These are phyloP conservation scores for Pollicipes pollicipes DNA, from an alignment of 1,140 invertebrate genomes.

Conservation along the genomic window DNA sequence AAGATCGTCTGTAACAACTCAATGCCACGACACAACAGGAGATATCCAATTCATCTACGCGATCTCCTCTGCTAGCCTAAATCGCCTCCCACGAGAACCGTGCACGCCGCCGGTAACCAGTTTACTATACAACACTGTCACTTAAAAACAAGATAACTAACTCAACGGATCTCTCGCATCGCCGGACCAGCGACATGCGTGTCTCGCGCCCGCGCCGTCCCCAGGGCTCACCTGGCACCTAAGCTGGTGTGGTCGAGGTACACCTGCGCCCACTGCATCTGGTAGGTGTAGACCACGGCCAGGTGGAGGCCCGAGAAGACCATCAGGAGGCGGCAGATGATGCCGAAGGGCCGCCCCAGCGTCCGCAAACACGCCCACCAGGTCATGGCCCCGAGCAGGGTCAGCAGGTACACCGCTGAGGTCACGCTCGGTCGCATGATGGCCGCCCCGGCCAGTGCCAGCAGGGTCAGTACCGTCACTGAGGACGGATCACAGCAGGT, in stretches of 20 bases:
- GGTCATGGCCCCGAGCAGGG: conserved; percentile 65
- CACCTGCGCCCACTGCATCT: conserved; percentile 63
- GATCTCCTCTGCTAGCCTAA: too few relatives aligned
- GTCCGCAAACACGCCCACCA: conserved; percentile 63
- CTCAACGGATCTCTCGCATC: too few relatives aligned
- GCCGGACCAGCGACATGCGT: too few relatives aligned
- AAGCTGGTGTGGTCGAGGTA: conserved; percentile 35
- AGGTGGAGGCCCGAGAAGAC: conserved; percentile 57
- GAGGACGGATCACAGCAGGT: too few relatives aligned
- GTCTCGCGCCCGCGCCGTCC: too few relatives aligned
- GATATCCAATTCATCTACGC: too few relatives aligned
- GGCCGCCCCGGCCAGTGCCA: conserved; percentile 42
- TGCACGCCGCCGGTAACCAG: too few relatives aligned
- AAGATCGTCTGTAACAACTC: too few relatives aligned
- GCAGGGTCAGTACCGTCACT: conserved; percentile 16
- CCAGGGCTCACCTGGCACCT: conserved; percentile 38
- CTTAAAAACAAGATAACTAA: too few relatives aligned
- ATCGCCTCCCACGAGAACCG: too few relatives aligned
- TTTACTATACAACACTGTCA: too few relatives aligned
- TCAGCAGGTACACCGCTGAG: conserved; percentile 63
- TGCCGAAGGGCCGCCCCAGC: conserved; percentile 49
- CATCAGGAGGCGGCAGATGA: conserved; percentile 49
- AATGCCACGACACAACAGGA: too few relatives aligned
- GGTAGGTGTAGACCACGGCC: conserved; percentile 58
- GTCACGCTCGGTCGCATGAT: conserved; percentile 57